Percentiles rank a stretch among this genome's conserved stretches.
phyloP scores from a whole-genome alignment of 2,888 invertebrate species.

The Coleophora deauratella region DNA sequence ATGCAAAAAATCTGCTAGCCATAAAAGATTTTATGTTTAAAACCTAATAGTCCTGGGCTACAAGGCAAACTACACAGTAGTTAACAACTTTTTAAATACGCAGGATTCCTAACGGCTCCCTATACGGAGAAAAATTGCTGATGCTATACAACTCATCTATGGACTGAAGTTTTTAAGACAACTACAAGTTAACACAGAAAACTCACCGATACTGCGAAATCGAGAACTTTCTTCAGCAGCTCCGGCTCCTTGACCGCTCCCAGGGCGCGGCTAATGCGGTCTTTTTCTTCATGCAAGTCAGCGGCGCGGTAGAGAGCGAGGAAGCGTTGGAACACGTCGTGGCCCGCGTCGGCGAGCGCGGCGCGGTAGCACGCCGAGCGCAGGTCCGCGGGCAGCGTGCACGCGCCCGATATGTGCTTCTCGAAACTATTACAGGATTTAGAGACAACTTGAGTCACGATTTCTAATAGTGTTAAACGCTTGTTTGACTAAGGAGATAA shows the following conservation, averaged over 20 bases:
- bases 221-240: constrained; percentile 82
- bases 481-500: too few species aligned
- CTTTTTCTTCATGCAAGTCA: constrained; percentile 95
- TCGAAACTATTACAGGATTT: constrained; percentile 76
- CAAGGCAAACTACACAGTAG: too few species aligned
- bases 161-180: too few species aligned
- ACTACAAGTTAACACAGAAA: not conserved
- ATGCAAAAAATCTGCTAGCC: too few species aligned
- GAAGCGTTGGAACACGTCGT: constrained; percentile 83
- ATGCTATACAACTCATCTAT: too few species aligned
- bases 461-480: too few species aligned
- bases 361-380: constrained; percentile 91
- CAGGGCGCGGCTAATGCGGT: constrained; percentile 88
- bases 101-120: too few species aligned
- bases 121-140: too few species aligned
- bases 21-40: too few species aligned
- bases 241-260: constrained; percentile 84
- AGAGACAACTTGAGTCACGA: too few species aligned
- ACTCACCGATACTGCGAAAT: constrained; percentile 88
- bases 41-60: too few species aligned
- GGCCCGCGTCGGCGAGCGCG: constrained; percentile 81
- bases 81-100: too few species aligned
- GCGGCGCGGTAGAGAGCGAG: constrained; percentile 86
- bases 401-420: constrained; percentile 76
- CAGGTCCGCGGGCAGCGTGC: constrained; percentile 86